These are phyloP conservation scores for Aleiodes alternator DNA, from an alignment of 2,888 invertebrate species.

Conservation along the genomic window DNA sequence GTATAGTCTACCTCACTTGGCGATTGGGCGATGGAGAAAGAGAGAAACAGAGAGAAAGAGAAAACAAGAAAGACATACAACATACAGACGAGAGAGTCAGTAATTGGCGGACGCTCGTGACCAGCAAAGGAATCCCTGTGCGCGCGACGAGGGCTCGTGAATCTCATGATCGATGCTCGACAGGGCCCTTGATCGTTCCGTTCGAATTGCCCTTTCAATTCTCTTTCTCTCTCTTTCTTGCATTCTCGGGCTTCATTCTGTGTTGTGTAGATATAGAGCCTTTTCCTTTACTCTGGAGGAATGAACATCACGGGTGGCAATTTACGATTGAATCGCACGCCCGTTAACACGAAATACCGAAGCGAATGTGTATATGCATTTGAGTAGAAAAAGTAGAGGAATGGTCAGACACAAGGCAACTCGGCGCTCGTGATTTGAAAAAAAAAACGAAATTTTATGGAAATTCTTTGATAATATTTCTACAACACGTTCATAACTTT, in stretches of 20 bases:
- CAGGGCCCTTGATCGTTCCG: slow-evolving; percentile 19
- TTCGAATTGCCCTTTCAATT: slow-evolving; percentile 1
- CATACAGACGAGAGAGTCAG: slow-evolving; percentile 15
- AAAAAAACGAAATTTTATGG: neutral
- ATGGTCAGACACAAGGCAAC: slow-evolving; percentile 21
- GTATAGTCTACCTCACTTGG: slow-evolving; percentile 18
- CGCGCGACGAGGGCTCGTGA: slow-evolving; percentile 35
- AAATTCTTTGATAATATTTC: neutral
- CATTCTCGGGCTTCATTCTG: neutral
- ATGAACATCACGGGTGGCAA: slow-evolving; percentile 38
- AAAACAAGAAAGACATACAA: slow-evolving; percentile 1
- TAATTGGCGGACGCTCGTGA: slow-evolving; percentile 44
- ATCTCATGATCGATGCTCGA: slow-evolving; percentile 43
- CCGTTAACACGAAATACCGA: slow-evolving; percentile 34
- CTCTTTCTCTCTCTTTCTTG: neutral
- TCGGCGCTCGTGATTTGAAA: neutral
- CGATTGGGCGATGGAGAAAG: slow-evolving; percentile 7
- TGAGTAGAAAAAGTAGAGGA: slow-evolving; percentile 27
- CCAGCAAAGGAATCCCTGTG: slow-evolving; percentile 36
- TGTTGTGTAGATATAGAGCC: neutral
- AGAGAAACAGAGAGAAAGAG: neutral
- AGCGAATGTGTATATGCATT: neutral
- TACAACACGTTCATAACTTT: no score
- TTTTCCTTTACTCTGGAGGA: slow-evolving; percentile 1
- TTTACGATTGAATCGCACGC: slow-evolving; percentile 36